Evolutionary conservation across 2,888 invertebrate species (phyloP).

Genomic region (Didymodactylos carnosus): DNA sequence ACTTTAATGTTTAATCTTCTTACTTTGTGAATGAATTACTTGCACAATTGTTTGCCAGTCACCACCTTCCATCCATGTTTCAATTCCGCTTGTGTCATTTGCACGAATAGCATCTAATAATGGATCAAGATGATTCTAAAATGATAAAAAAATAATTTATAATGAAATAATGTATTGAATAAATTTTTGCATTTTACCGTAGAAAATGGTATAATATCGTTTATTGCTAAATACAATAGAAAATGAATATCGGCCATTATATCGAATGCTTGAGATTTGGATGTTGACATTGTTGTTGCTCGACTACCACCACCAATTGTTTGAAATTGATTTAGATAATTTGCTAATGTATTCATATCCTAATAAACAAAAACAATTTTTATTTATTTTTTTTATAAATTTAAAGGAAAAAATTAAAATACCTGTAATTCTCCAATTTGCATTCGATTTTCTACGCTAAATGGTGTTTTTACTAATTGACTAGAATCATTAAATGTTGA

Average conservation of each 20-base stretch:
- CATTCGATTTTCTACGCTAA: slow-evolving; percentile 60
- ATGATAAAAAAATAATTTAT: slow-evolving; percentile 4
- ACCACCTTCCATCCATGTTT: slow-evolving; percentile 52
- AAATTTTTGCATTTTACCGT: slow-evolving; percentile 13
- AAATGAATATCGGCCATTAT: slow-evolving; percentile 84
- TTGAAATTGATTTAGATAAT: background rate
- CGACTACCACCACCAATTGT: background rate
- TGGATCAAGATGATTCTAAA: slow-evolving; percentile 49
- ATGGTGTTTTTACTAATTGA: slow-evolving; percentile 33
- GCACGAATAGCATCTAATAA: slow-evolving; percentile 57
- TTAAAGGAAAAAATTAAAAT: background rate
- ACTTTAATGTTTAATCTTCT: too few species aligned
- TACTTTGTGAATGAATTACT: slow-evolving; percentile 33
- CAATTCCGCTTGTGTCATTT: slow-evolving; percentile 50
- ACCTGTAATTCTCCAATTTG: slow-evolving; percentile 33
- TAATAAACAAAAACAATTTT: background rate
- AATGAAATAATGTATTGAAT: background rate
- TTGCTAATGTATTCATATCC: background rate
- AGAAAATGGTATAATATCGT: slow-evolving; percentile 58
- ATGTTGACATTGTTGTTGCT: background rate
- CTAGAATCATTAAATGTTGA: background rate
- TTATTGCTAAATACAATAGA: slow-evolving; percentile 66
- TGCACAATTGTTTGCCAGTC: slow-evolving; percentile 61
- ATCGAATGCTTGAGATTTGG: slow-evolving; percentile 40
- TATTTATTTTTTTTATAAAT: too few species aligned